Conservation (phyloP, 2,113 vertebrate genomes). For the Elephas maximus region DNA sequence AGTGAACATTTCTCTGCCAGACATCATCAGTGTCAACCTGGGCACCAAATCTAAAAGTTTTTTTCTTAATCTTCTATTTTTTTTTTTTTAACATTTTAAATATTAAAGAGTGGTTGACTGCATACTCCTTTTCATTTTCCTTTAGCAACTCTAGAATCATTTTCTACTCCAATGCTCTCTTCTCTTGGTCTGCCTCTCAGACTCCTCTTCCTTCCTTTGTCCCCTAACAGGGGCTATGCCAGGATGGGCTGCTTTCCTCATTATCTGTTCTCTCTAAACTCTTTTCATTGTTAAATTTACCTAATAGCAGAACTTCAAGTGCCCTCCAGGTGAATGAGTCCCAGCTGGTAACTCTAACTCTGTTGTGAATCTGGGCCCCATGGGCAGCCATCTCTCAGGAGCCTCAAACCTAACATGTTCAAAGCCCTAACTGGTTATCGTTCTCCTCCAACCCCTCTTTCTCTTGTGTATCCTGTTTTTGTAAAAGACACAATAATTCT, state of each 20-base stretch:
- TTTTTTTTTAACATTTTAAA: not conserved
- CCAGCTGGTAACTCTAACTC: not conserved
- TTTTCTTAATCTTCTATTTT: not conserved
- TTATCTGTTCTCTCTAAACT: not conserved
- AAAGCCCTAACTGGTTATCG: not conserved
- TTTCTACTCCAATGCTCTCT: not conserved
- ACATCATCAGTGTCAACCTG: not conserved
- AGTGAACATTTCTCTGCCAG: not conserved
- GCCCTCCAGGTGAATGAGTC: not conserved
- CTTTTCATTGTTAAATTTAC: not conserved
- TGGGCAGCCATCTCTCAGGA: not conserved
- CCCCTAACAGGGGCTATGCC: not conserved
- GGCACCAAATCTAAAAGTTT: not conserved
- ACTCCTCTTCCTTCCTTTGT: not conserved
- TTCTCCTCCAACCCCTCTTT: not conserved
- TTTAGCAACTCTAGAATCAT: no score
- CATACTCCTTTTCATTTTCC: not conserved
- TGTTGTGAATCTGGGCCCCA: not conserved
- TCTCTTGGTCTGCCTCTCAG: no score
- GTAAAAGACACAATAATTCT: not conserved
- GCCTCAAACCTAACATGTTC: not conserved
- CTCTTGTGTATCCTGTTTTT: not conserved
- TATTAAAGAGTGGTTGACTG: not conserved
- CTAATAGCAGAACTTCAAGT: not conserved
- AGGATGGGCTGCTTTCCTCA: not conserved